Percentiles rank a stretch among this genome's conserved stretches.
phyloP scores from a whole-genome alignment of 1,140 invertebrate genomes.

The Neuroterus valhalla region DNA sequence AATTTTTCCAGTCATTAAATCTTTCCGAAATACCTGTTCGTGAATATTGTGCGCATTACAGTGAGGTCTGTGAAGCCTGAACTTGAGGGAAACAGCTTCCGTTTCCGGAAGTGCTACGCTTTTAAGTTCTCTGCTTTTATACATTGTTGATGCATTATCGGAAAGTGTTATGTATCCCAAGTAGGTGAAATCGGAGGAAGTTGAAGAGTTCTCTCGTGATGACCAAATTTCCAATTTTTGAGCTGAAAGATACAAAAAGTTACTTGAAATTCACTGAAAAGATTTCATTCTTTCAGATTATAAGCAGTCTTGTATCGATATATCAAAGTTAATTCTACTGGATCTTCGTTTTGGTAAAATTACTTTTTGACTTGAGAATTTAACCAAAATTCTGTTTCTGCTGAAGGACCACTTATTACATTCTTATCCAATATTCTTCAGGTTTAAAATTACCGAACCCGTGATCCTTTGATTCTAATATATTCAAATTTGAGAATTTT shows the following conservation, averaged over 20 bases:
- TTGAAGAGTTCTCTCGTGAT: conserved; percentile 63
- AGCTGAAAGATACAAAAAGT: conserved; percentile 62
- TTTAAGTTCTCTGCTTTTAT: conserved; percentile 90
- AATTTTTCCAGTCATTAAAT: conserved; percentile 14
- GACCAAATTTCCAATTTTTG: conserved; percentile 80
- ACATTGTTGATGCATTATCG: conserved; percentile 86
- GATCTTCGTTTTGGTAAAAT: too few species aligned
- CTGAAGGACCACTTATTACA: too few species aligned
- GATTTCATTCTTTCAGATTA: too few species aligned
- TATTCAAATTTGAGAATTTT: too few species aligned
- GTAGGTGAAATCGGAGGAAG: conserved; percentile 78
- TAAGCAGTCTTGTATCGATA: too few species aligned
- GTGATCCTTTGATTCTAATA: too few species aligned
- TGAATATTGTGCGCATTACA: conserved; percentile 83
- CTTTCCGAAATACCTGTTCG: conserved; percentile 82
- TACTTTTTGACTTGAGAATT: too few species aligned
- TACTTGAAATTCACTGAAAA: too few species aligned
- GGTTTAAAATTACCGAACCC: too few species aligned
- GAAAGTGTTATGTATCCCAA: conserved; percentile 88
- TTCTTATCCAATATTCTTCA: too few species aligned
- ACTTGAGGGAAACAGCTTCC: conserved; percentile 87
- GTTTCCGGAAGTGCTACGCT: conserved; percentile 88
- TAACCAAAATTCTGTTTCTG: too few species aligned
- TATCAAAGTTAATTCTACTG: too few species aligned
- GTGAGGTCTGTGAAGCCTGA: conserved; percentile 89